Percentiles rank a stretch among this genome's conserved stretches.
phyloP scores from a whole-genome alignment of 2,888 invertebrate species.

The Aphelenchoides bicaudatus region DNA sequence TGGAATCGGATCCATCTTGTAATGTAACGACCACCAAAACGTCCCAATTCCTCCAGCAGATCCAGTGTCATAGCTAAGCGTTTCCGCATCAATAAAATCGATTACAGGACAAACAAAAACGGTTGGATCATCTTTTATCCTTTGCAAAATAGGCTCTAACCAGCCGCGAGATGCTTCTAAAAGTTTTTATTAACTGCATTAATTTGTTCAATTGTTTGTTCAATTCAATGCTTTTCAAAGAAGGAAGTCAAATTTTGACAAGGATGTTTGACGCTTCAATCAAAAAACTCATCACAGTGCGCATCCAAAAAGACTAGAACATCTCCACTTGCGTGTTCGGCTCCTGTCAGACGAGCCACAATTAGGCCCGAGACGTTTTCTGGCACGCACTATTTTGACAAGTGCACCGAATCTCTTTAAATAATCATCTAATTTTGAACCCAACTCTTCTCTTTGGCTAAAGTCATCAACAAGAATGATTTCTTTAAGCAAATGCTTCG shows the following conservation, averaged over 20 bases:
- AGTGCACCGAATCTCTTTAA: slow-evolving; percentile 65
- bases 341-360: slow-evolving; percentile 73
- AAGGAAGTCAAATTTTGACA: too few relatives aligned
- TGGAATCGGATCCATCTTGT: slow-evolving; percentile 70
- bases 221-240: too few relatives aligned
- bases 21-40: slow-evolving; percentile 63
- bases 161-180: slow-evolving; percentile 55
- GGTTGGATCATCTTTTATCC: slow-evolving; percentile 76
- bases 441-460: slow-evolving; percentile 74
- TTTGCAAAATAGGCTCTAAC: slow-evolving; percentile 80
- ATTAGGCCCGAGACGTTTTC: slow-evolving; percentile 79
- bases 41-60: slow-evolving; percentile 19
- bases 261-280: too few relatives aligned
- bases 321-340: slow-evolving; percentile 75
- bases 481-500: slow-evolving; percentile 74
- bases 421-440: slow-evolving; percentile 76
- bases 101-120: slow-evolving; percentile 88
- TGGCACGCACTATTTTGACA: slow-evolving; percentile 74
- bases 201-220: slow-evolving; percentile 70
- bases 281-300: too few relatives aligned
- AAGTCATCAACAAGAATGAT: slow-evolving; percentile 91
- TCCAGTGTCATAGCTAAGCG: slow-evolving; percentile 70
- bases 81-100: slow-evolving; percentile 81
- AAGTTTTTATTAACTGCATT: neutral
- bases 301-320: slow-evolving; percentile 83